Percentiles rank a stretch among this genome's conserved stretches.
Conservation (phyloP, 2,888 invertebrate genomes). For the Syrista parreyssii region DNA sequence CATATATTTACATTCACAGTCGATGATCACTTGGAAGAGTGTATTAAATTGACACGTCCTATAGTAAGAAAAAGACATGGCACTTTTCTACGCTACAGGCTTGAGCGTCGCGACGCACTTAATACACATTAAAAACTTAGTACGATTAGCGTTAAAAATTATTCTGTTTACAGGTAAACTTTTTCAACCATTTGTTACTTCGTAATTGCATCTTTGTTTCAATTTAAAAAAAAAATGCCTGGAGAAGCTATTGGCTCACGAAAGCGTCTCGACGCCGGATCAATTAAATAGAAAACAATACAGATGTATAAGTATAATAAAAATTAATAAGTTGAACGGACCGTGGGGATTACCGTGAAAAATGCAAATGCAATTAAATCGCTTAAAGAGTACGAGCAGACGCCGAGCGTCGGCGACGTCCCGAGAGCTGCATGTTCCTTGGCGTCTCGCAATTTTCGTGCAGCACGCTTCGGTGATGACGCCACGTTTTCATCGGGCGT, state of each 20-base stretch:
- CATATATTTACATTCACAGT: neutral
- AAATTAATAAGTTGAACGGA: neutral
- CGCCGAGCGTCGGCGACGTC: neutral
- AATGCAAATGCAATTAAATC: slow-evolving; percentile 49
- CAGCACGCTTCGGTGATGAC: neutral
- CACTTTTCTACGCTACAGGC: neutral
- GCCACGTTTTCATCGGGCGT: neutral
- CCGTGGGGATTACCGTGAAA: slow-evolving; percentile 7
- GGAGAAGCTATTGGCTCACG: too few species aligned
- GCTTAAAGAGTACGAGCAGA: neutral
- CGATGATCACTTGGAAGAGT: neutral
- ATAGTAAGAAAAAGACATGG: neutral
- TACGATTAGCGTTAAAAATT: neutral
- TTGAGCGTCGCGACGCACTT: neutral
- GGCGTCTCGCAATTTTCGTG: neutral
- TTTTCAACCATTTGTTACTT: neutral
- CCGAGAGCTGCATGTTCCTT: neutral
- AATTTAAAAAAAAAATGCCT: too few species aligned
- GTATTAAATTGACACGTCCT: neutral
- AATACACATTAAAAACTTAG: neutral
- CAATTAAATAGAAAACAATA: neutral
- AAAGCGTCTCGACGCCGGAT: neutral
- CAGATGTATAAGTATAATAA: slow-evolving; percentile 1
- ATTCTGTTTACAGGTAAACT: neutral
- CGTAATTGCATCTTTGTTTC: too few species aligned